Base-by-base conservation (phyloP, 2,113 vertebrate species). In the Stigmatopora nigra region DNA sequence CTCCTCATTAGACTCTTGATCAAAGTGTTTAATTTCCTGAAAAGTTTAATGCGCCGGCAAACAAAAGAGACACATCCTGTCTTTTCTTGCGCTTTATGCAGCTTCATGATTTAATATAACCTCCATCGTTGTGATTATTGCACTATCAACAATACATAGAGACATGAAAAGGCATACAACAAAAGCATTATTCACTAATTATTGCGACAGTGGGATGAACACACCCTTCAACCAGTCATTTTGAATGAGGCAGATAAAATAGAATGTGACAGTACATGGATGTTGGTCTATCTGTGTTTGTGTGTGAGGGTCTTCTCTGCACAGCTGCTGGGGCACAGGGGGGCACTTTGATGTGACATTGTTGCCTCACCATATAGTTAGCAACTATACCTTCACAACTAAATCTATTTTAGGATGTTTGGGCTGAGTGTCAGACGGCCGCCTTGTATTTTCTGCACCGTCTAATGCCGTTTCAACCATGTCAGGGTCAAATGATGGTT, bases 1-100 rank as follows among this genome's bases (percentile, higher is more conserved):
- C 73, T 25, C 72, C 82, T 87, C 77, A 84, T 81, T 84, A 82
- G 76, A 59, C 36, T 66, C 58, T 68, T 67, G 73, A 88, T 83
- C 80, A 85, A 82, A 86, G 81, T 64, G 36, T 69, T 77, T 73
- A 57, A 49, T 63, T 64, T 72, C 59, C 65, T 17, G 22, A 63
- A 70, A 82, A 67, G 57, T 72, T 52, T 84, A 76, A 78, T 69
- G 67, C 69, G 64, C 63, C 67, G 49, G 59, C 68, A 81, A 78
- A 78, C 69, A 81, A 62, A 70, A 62, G 57, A 75, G 74, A 76
- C 8, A 51, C 62, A 46, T 45, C 69, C 78, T 31, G 22, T 31
- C 53, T 80, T 70, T n/a, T 81, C 63, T 78, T 71, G 66, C 79
- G 49, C 69, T 72, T 63, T 60, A 67, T 55, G 52, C 36, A 67